Conservation (phyloP, 2,797 vertebrate genomes). For the Danio albolineatus region DNA sequence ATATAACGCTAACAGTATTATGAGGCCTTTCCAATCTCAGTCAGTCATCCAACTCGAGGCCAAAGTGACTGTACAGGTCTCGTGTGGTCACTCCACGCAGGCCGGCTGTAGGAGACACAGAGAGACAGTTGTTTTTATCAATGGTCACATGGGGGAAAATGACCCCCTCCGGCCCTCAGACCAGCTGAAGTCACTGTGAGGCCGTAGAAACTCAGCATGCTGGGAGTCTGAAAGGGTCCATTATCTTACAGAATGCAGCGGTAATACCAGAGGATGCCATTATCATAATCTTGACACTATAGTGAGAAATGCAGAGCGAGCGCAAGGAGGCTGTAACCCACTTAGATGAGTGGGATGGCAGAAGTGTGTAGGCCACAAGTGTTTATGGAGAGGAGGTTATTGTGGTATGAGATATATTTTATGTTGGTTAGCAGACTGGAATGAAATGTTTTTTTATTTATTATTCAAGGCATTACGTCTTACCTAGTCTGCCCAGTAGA, state of each 20-base stretch:
- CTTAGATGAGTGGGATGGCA: slow-evolving; percentile 10
- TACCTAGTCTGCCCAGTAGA: slow-evolving; percentile 91
- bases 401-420: not conserved
- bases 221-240: slow-evolving; percentile 34
- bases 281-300: slow-evolving; percentile 52
- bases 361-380: slow-evolving; percentile 21
- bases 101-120: slow-evolving; percentile 79
- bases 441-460: not conserved
- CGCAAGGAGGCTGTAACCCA: slow-evolving; percentile 30
- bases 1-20: not conserved
- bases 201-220: slow-evolving; percentile 5
- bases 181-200: slow-evolving; percentile 46
- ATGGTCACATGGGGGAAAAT: slow-evolving; percentile 36
- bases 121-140: slow-evolving; percentile 55
- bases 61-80: slow-evolving; percentile 90
- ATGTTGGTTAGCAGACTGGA: not conserved
- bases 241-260: slow-evolving; percentile 48
- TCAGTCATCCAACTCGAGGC: slow-evolving; percentile 89
- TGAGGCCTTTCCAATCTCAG: not conserved
- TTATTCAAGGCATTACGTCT: slow-evolving; percentile 58
- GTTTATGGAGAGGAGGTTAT: not conserved
- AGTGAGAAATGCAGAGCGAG: slow-evolving; percentile 33
- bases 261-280: slow-evolving; percentile 32
- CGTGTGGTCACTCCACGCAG: slow-evolving; percentile 90
- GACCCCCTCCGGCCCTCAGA: slow-evolving; percentile 37